phyloP scores from a whole-genome alignment of 2,113 vertebrate genomes.

The Poeciliopsis occidentalis region DNA sequence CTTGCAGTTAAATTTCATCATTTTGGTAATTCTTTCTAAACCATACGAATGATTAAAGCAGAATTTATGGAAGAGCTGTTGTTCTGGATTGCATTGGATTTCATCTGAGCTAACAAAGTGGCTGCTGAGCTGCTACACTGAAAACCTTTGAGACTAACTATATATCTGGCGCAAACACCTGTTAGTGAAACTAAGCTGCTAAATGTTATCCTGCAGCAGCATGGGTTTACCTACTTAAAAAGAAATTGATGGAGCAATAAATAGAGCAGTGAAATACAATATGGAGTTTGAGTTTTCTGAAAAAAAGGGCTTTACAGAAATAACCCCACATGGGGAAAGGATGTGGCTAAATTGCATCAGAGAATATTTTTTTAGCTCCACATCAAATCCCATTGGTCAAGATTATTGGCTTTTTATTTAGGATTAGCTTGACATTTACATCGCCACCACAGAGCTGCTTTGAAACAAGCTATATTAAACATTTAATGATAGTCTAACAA shows the following conservation, averaged over 20 bases:
- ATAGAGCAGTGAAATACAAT: neutral
- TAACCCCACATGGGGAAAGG: neutral
- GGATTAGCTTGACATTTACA: too few species aligned
- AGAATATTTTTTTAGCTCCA: neutral
- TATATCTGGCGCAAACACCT: neutral
- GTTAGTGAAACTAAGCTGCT: neutral
- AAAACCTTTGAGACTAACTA: neutral
- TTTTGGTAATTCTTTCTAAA: conserved; percentile 2
- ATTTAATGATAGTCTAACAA: neutral
- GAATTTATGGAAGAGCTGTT: conserved; percentile 1
- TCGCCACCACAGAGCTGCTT: neutral
- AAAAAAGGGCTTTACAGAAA: neutral
- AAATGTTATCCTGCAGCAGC: neutral
- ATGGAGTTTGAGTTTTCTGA: neutral
- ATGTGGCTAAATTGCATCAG: neutral
- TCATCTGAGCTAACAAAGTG: neutral
- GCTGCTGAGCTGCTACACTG: neutral
- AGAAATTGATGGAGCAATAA: neutral
- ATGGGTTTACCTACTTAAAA: neutral
- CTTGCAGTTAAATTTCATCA: conserved; percentile 11
- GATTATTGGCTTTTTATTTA: neutral
- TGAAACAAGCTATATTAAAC: neutral
- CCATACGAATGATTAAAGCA: neutral
- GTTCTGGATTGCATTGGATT: conserved; percentile 7
- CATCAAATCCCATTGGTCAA: neutral